These are phyloP conservation scores for Andricus curvator DNA, from an alignment of 2,888 invertebrate species.

Conservation along the genomic window DNA sequence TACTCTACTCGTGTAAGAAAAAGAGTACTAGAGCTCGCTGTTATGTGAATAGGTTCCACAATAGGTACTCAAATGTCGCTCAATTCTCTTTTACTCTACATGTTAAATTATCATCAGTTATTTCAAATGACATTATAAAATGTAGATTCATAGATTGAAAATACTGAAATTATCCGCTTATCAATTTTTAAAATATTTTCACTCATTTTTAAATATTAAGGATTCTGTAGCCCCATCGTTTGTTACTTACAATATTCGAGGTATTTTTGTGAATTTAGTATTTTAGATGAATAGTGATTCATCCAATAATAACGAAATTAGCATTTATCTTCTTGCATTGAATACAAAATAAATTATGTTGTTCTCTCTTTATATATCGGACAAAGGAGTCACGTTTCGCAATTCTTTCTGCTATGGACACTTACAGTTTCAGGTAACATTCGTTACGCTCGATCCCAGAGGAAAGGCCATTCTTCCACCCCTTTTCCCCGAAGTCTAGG, in stretches of 20 bases:
- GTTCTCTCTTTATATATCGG: background rate
- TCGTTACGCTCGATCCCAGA: constrained; percentile 9
- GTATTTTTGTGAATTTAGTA: no score
- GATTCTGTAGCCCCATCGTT: no score
- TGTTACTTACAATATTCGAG: no score
- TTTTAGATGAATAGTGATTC: no score
- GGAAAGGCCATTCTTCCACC: background rate
- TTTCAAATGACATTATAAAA: no score
- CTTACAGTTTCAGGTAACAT: constrained; percentile 15
- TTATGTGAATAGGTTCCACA: constrained; percentile 5
- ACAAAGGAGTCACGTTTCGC: constrained; percentile 2
- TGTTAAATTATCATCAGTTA: background rate
- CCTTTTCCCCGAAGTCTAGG: constrained; percentile 8
- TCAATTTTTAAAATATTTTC: no score
- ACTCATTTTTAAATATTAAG: no score
- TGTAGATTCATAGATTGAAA: no score
- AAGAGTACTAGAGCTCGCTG: background rate
- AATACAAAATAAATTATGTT: background rate
- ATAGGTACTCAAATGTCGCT: constrained; percentile 12
- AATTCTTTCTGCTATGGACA: constrained; percentile 7
- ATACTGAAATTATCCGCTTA: no score
- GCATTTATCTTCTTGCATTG: background rate
- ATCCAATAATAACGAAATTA: background rate
- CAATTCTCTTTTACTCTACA: background rate
- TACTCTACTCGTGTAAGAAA: background rate